These are phyloP conservation scores for Heliconius hortense DNA, from an alignment of 2,888 invertebrate genomes.

Conservation along the genomic window DNA sequence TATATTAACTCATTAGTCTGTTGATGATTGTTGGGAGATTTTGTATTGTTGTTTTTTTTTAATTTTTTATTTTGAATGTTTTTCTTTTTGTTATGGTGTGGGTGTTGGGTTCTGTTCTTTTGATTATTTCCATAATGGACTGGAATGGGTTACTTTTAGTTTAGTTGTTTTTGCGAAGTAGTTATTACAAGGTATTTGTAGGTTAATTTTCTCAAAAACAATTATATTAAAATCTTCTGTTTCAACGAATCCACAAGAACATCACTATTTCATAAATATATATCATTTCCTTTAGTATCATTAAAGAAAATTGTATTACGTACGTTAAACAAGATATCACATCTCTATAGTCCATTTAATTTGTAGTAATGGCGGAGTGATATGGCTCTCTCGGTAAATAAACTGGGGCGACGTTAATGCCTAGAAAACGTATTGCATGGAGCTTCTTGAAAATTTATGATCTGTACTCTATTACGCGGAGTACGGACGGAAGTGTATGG, in stretches of 20 bases:
- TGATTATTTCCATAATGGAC: not conserved
- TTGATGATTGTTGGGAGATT: not conserved
- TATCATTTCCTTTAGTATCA: not conserved
- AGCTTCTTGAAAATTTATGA: conserved; percentile 37
- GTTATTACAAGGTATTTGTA: too few relatives aligned
- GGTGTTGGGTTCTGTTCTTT: not conserved
- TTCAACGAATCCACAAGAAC: not conserved
- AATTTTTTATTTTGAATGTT: not conserved
- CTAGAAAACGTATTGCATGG: conserved; percentile 41
- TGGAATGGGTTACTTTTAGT: too few relatives aligned
- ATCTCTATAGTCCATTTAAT: conserved; percentile 17
- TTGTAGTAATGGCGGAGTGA: conserved; percentile 13
- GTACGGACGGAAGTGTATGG: conserved; percentile 40
- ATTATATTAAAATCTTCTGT: too few relatives aligned
- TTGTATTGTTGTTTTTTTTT: not conserved
- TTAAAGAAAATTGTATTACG: conserved; percentile 21
- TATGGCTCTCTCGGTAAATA: conserved; percentile 32
- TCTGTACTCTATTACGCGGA: conserved; percentile 34
- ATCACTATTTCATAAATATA: not conserved
- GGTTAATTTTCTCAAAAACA: too few relatives aligned
- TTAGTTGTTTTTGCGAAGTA: too few relatives aligned
- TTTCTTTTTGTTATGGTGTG: not conserved
- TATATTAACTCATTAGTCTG: conserved; percentile 6
- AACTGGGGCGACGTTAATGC: conserved; percentile 37
- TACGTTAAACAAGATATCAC: not conserved